These are phyloP conservation scores for Oscheius sp. DNA, from an alignment of 2,888 invertebrate genomes.

Conservation along the genomic window DNA sequence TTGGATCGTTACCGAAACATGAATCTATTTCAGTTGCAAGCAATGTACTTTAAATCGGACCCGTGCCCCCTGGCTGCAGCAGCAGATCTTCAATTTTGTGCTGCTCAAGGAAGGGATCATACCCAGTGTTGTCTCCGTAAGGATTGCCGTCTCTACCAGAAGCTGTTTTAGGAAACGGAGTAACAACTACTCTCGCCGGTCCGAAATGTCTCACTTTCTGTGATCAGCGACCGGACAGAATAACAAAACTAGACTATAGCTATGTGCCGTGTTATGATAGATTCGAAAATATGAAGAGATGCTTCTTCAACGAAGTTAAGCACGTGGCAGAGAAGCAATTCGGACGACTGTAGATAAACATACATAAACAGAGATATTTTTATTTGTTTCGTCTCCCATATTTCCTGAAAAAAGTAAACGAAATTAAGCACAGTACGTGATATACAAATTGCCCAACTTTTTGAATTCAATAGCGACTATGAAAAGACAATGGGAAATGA, in stretches of 20 bases:
- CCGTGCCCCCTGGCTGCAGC: constrained; percentile 67
- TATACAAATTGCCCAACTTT: no score
- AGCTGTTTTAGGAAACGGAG: constrained; percentile 58
- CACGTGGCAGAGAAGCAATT: constrained; percentile 58
- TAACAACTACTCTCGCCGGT: constrained; percentile 64
- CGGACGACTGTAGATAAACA: constrained; percentile 18
- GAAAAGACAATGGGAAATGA: no score
- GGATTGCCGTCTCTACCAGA: no score
- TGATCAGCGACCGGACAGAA: constrained; percentile 64
- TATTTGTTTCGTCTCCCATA: no score
- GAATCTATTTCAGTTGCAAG: constrained; percentile 60
- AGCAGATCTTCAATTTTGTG: constrained; percentile 65
- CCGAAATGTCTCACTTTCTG: constrained; percentile 64
- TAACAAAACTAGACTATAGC: constrained; percentile 64
- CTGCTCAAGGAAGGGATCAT: constrained; percentile 62
- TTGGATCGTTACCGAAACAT: no score
- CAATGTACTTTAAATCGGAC: constrained; percentile 69
- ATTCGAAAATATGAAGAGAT: constrained; percentile 67
- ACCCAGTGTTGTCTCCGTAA: constrained; percentile 8
- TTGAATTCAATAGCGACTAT: no score
- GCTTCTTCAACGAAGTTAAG: constrained; percentile 67
- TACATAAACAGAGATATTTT: no score
- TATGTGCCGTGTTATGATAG: constrained; percentile 60
- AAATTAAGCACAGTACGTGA: no score
- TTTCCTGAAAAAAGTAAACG: no score